These are phyloP conservation scores for Acrossocheilus wenchowensis DNA, from an alignment of 2,797 vertebrate species.

Conservation along the genomic window DNA sequence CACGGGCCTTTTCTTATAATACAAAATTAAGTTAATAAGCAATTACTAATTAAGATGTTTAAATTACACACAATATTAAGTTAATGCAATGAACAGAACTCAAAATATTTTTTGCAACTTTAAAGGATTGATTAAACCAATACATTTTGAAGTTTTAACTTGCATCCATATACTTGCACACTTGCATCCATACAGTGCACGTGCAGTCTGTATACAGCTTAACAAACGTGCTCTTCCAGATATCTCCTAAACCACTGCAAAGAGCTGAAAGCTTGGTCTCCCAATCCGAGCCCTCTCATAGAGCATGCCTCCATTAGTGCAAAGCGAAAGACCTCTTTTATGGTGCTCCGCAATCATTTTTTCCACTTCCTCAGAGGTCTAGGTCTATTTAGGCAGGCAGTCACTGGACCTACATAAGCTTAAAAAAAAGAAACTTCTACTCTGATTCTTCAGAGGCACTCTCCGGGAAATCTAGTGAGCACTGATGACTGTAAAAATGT, in stretches of 20 bases:
- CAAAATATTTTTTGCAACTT: too few species aligned
- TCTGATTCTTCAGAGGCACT: slow-evolving; percentile 8
- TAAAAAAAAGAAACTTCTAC: neutral
- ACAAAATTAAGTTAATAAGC: too few species aligned
- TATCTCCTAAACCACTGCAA: neutral
- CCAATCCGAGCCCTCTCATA: neutral
- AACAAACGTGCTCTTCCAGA: neutral
- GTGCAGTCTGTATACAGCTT: neutral
- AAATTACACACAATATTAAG: too few species aligned
- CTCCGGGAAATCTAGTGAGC: slow-evolving; percentile 14
- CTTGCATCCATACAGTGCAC: too few species aligned
- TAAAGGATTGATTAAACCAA: too few species aligned
- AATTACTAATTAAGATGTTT: too few species aligned
- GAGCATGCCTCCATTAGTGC: slow-evolving; percentile 5
- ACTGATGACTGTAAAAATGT: slow-evolving; percentile 45
- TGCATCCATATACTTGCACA: too few species aligned
- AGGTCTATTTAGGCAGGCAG: neutral
- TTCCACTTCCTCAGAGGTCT: slow-evolving; percentile 1
- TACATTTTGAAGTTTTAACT: too few species aligned
- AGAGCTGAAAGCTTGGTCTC: neutral
- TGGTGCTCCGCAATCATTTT: slow-evolving; percentile 23
- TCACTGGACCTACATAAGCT: neutral
- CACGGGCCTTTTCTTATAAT: too few species aligned
- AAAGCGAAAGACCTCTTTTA: neutral
- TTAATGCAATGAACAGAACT: too few species aligned